Conservation (phyloP, 2,888 invertebrate species). For the Ochropacha duplaris region DNA sequence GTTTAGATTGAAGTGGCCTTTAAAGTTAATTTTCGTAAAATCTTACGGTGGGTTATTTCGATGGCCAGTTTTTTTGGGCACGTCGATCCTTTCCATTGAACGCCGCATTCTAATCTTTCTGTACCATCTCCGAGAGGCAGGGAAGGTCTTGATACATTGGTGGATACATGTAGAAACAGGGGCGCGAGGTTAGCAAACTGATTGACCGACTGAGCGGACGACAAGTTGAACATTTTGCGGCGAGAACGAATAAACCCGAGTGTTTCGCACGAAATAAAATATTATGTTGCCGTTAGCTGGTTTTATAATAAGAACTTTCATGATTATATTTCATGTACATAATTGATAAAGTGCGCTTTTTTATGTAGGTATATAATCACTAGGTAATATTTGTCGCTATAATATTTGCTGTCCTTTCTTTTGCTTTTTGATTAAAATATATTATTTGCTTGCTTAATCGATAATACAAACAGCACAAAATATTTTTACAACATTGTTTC, state of each 20-base stretch:
- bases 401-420: background rate
- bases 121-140: conserved; percentile 25
- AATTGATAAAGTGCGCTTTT: conserved; percentile 32
- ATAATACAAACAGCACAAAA: too few relatives aligned
- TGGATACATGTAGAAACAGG: conserved; percentile 40
- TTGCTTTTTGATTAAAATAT: too few relatives aligned
- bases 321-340: conserved; percentile 41
- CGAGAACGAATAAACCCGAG: conserved; percentile 55
- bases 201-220: conserved; percentile 41
- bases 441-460: too few relatives aligned
- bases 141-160: conserved; percentile 47
- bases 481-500: too few relatives aligned
- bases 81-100: conserved; percentile 20
- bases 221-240: conserved; percentile 51
- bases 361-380: too few relatives aligned
- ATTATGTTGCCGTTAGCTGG: conserved; percentile 50
- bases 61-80: conserved; percentile 36
- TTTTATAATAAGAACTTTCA: conserved; percentile 55
- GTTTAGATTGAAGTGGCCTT: conserved; percentile 72
- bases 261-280: conserved; percentile 72
- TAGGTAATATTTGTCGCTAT: too few relatives aligned
- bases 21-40: conserved; percentile 80
- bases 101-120: conserved; percentile 17
- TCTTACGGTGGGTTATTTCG: conserved; percentile 64
- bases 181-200: conserved; percentile 38